phyloP scores from a whole-genome alignment of 37 sponge, comb jelly and placozoan species.

The Spongilla lacustris region DNA sequence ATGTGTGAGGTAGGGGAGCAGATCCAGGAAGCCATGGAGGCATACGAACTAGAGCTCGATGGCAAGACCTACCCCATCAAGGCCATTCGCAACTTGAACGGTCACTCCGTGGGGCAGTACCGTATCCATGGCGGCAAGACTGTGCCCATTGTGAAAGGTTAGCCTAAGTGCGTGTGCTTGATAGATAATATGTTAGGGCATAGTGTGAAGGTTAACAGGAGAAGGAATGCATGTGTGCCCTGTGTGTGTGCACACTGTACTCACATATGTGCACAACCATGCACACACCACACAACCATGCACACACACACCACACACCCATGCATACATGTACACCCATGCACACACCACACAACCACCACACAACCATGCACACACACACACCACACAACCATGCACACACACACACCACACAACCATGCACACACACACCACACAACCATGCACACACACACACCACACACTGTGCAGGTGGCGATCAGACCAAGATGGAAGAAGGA shows the following conservation, averaged over 20 bases:
- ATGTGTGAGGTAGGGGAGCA: conserved; percentile 95
- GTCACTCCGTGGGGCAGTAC: conserved; percentile 87
- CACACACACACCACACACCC: too few species aligned
- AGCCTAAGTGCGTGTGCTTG: background rate
- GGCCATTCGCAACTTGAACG: conserved; percentile 78
- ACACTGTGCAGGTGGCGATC: conserved; percentile 62
- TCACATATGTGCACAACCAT: too few species aligned
- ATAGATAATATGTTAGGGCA: background rate
- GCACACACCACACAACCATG: too few species aligned
- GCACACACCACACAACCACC: too few species aligned
- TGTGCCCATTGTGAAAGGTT: conserved; percentile 96
- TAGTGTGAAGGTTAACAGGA: too few species aligned
- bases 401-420: too few species aligned
- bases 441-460: background rate
- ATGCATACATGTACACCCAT: too few species aligned
- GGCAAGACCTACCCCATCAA: conserved; percentile 86
- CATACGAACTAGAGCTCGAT: conserved; percentile 95
- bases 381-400: too few species aligned
- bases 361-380: too few species aligned
- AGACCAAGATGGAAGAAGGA: conserved; percentile 96
- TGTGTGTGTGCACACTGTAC: too few species aligned
- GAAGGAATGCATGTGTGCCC: too few species aligned
- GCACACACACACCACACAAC: too few species aligned
- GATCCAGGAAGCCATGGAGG: conserved; percentile 99
- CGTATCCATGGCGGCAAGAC: conserved; percentile 97